Evolutionary conservation across 2,888 invertebrate genomes (phyloP), one percentile per base, ranked within the genome.

Genomic region (Macaria notata): DNA sequence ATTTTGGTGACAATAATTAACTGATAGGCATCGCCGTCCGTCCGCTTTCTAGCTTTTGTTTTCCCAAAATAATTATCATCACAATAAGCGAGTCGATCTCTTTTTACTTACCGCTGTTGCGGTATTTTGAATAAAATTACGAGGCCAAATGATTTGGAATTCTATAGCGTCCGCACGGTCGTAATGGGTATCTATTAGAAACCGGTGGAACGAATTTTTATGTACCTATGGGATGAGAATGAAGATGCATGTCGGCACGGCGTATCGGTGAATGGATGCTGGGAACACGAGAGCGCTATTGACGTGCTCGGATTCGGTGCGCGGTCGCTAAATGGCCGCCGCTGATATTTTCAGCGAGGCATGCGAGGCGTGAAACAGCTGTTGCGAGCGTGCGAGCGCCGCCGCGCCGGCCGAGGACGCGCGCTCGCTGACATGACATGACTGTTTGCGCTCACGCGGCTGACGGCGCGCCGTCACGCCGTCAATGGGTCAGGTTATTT

Each of bases 1-100:
- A 88, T 88, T 88, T 88, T 84, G 83, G 89, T 85, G 88, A 88
- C 88, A 88, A 89, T 88, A 90, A 90, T 91, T 90, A 89, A 88
- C 89, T 84, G 88, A 89, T 88, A 88, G 81, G 78, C 86, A 88
- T 88, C 86, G 81, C 76, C 76, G 79, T 67, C 63, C 79, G 84
- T 73, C 82, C 83, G 87, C 89, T 91, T 91, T 91, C 90, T 91
- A 88, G 86, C 88, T 88, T 86, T 89, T 89, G 90, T 90, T 88
- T 88, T 86, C 85, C 70, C 79, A 86, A 78, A 90, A 88, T 88
- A 88, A 91, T 91, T 91, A 91, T 87, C 90, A 91, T 91, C 66
- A 91, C 90, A 91, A 91, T 88, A 87, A 83, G 79, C 78, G 79
- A 80, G 80, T 77, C 83, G 84, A 88, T 87, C 84, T 88, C 88